A percentile compares a stretch with the other conserved stretches of the same genome.
Evolutionary conservation across 2,113 vertebrate genomes (phyloP).

Genomic region (Salvelinus sp.): DNA sequence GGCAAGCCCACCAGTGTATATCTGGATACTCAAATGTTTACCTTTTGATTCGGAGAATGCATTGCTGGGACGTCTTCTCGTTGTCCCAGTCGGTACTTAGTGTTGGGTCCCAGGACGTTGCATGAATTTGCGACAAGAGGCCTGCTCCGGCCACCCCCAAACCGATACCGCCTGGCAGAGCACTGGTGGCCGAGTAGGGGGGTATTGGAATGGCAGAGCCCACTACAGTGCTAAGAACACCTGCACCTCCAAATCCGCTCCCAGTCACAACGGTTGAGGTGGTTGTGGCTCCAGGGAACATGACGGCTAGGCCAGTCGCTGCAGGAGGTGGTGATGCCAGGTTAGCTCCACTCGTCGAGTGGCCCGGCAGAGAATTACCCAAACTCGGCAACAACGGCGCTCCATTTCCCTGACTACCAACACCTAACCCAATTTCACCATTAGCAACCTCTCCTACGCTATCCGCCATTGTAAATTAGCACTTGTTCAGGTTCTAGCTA

Average conservation of each 20-base stretch:
- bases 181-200: constrained; percentile 39
- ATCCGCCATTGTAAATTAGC: constrained; percentile 69
- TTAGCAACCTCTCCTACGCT: constrained; percentile 57
- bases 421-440: constrained; percentile 50
- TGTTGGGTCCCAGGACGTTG: constrained; percentile 92
- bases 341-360: constrained; percentile 35
- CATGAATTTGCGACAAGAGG: constrained; percentile 80
- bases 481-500: constrained; percentile 13
- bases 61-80: constrained; percentile 88
- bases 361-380: constrained; percentile 59
- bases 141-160: constrained; percentile 74
- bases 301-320: constrained; percentile 59
- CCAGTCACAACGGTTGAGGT: constrained; percentile 28
- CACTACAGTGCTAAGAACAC: constrained; percentile 36
- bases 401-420: constrained; percentile 56
- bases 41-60: constrained; percentile 95
- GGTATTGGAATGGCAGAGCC: constrained; percentile 58
- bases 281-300: constrained; percentile 57
- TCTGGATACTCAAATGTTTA: constrained; percentile 41
- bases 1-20: no score
- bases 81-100: constrained; percentile 94
- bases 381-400: constrained; percentile 58
- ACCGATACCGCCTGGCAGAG: constrained; percentile 63
- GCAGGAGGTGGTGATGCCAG: constrained; percentile 57
- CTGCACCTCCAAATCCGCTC: constrained; percentile 39